Percentiles rank a stretch among this genome's conserved stretches.
These are phyloP conservation scores for Oreochromis tanganicae DNA, from an alignment of 2,113 vertebrate species.

Conservation along the genomic window DNA sequence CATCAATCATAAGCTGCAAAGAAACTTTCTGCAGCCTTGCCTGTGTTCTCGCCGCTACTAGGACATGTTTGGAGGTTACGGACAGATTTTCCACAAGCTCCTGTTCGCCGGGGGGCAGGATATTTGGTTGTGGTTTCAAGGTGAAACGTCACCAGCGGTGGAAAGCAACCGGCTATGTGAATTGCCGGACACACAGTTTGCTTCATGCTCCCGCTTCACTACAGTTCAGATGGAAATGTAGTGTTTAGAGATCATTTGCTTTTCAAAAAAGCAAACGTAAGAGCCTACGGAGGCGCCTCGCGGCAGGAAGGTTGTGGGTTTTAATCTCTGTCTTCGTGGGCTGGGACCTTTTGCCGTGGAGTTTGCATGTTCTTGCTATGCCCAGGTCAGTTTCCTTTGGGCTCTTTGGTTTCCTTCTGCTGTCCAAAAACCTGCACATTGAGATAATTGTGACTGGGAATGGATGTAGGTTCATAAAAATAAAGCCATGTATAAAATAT, in stretches of 20 bases:
- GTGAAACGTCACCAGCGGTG: background rate
- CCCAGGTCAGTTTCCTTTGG: background rate
- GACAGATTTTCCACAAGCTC: background rate
- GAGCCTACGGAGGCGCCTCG: background rate
- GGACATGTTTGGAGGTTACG: fast-evolving
- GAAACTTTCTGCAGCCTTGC: background rate
- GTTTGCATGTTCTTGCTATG: background rate
- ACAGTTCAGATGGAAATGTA: background rate
- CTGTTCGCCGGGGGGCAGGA: background rate
- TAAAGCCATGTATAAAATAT: too few species aligned
- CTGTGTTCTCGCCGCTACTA: background rate
- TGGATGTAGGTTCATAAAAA: background rate
- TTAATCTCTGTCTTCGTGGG: background rate
- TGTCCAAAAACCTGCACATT: background rate
- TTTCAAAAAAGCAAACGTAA: background rate
- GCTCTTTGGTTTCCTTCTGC: background rate
- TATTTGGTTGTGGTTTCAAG: background rate
- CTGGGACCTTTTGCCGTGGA: background rate
- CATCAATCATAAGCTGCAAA: background rate
- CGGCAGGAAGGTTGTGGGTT: background rate
- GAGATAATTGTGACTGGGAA: background rate
- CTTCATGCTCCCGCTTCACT: background rate
- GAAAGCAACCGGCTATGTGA: background rate
- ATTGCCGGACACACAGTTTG: background rate
- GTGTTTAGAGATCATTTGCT: background rate